Conservation (phyloP, 2,888 invertebrate species). For the Thyatira batis region DNA sequence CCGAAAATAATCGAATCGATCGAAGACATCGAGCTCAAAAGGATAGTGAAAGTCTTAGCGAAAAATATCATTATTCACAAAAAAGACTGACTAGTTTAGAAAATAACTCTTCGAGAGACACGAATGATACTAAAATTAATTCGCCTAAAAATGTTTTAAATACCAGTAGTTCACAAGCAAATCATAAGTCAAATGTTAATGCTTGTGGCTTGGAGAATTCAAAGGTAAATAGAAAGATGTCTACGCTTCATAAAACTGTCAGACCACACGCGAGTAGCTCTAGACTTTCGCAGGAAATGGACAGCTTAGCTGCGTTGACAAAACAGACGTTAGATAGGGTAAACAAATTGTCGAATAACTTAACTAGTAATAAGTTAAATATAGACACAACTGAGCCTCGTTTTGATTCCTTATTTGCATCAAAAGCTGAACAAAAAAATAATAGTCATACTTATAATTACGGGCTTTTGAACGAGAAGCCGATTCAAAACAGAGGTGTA, state of each 20-base stretch:
- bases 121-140: slow-evolving; percentile 61
- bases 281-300: slow-evolving; percentile 83
- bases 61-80: slow-evolving; percentile 80
- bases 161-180: slow-evolving; percentile 45
- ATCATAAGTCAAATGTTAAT: slow-evolving; percentile 50
- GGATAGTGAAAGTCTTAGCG: slow-evolving; percentile 74
- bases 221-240: slow-evolving; percentile 62
- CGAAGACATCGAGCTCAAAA: slow-evolving; percentile 78
- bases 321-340: slow-evolving; percentile 86
- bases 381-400: slow-evolving; percentile 64
- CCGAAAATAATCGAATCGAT: slow-evolving; percentile 69
- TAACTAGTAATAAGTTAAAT: slow-evolving; percentile 76
- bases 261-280: slow-evolving; percentile 66
- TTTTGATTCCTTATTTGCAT: slow-evolving; percentile 63
- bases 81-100: slow-evolving; percentile 83
- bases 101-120: slow-evolving; percentile 71
- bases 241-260: slow-evolving; percentile 73
- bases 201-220: slow-evolving; percentile 50
- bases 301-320: slow-evolving; percentile 84
- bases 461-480: slow-evolving; percentile 58
- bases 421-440: slow-evolving; percentile 61
- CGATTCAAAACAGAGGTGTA: slow-evolving; percentile 65
- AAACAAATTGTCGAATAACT: slow-evolving; percentile 83
- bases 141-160: slow-evolving; percentile 63
- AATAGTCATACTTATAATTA: slow-evolving; percentile 64